Evolutionary conservation across 2,797 vertebrate species (phyloP), one percentile per base, ranked within the genome.

Genomic region (Perdix hodgsoniae): DNA sequence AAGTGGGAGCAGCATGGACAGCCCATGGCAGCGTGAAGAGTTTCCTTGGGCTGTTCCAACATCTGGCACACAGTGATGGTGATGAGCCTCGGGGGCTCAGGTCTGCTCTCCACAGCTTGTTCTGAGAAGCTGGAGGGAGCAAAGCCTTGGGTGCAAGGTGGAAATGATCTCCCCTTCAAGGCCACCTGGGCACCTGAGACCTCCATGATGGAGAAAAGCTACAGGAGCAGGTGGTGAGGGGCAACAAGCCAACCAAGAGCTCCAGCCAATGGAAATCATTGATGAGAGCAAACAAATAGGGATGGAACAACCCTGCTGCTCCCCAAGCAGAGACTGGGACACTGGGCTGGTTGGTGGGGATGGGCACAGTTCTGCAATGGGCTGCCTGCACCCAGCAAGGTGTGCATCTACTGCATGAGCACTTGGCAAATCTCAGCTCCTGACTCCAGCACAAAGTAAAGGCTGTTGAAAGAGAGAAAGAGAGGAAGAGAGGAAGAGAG

Each of bases 391-490:
- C 23, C n/a, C 59, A 69, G 56, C 76, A 86, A 94, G 86, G 90
- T 92, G 93, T 71, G 78, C 11, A 31, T 72, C 83, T 67, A 31
- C 78, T 75, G 67, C 84, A 22, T 8, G 14, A 72, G 64, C 52
- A 50, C 17, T 52, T 86, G 91, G 88, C 88, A 88, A 73, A 52
- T 57, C 64, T 75, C 69, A 15, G 6, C 50, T 52, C 50, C 50
- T 31, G 50, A 29, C 50, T 52, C 50, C 64, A 72, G 54, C 88
- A 91, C 93, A 79, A 93, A 93, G 84, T 35, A 79, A 83, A 86
- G 73, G 21, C 77, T 93, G 84, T 91, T 83, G 11, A 11, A 29
- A 57, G 6, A 21, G 14, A 10, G 23, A 12, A 37, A 45, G 9
- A 22, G 17, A 11, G 22, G 8, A 16, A 14, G 8, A 35, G 6